phyloP scores from a whole-genome alignment of 2,113 vertebrate genomes.

The Polyodon spathula region DNA sequence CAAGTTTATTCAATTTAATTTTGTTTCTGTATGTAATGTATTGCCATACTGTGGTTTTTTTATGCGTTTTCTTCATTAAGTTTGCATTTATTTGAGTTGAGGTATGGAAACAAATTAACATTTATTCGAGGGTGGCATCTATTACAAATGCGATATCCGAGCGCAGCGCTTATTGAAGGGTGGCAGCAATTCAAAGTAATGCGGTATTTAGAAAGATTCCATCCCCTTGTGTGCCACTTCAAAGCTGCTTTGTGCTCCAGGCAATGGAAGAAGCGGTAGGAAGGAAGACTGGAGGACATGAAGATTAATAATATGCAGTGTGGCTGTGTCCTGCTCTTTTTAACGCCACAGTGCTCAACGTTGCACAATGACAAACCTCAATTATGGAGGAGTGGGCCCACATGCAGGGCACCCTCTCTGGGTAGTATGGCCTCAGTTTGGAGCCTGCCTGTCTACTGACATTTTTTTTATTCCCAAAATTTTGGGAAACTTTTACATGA shows the following conservation, averaged over 20 bases:
- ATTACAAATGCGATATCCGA: too few relatives aligned
- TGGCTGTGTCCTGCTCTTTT: slow-evolving; percentile 22
- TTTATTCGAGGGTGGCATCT: too few relatives aligned
- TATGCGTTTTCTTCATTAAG: too few relatives aligned
- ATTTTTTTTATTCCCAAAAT: not conserved
- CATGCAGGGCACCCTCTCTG: slow-evolving; percentile 17
- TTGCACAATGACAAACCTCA: slow-evolving; percentile 16
- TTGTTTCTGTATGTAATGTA: too few relatives aligned
- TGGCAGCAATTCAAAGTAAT: slow-evolving; percentile 10
- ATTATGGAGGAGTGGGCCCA: slow-evolving; percentile 11
- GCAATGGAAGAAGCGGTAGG: slow-evolving; percentile 40
- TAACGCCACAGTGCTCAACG: slow-evolving; percentile 3
- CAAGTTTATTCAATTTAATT: too few relatives aligned
- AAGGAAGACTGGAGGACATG: slow-evolving; percentile 20
- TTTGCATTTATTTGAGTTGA: too few relatives aligned
- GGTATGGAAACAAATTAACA: too few relatives aligned
- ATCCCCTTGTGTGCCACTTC: slow-evolving; percentile 37
- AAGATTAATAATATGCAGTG: slow-evolving; percentile 18
- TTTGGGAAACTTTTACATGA: slow-evolving; percentile 50
- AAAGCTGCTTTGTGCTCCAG: slow-evolving; percentile 47
- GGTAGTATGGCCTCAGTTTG: slow-evolving; percentile 14
- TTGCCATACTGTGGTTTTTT: too few relatives aligned
- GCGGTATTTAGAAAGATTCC: slow-evolving; percentile 38
- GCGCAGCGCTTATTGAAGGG: too few relatives aligned
- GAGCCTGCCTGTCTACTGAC: slow-evolving; percentile 16